phyloP scores from a whole-genome alignment of 2,888 invertebrate species.

The Eurytoma adleriae region DNA sequence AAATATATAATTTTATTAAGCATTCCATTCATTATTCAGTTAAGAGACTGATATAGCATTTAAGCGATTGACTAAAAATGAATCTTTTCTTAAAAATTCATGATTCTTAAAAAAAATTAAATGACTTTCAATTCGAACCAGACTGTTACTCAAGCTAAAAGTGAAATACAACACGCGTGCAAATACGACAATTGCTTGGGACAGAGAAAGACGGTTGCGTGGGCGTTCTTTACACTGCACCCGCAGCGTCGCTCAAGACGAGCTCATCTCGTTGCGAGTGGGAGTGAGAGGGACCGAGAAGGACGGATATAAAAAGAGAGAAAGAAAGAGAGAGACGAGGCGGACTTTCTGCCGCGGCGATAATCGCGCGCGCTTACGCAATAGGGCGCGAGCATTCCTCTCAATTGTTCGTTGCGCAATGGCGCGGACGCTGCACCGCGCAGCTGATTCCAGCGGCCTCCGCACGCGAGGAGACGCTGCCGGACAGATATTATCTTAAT shows the following conservation, averaged over 20 bases:
- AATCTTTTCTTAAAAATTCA: neutral
- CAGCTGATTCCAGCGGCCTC: neutral
- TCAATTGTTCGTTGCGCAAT: slow-evolving; percentile 47
- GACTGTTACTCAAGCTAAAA: neutral
- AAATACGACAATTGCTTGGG: slow-evolving; percentile 1
- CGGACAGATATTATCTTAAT: no score
- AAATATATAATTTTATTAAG: no score
- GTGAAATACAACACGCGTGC: slow-evolving; percentile 22
- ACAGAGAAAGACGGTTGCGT: neutral
- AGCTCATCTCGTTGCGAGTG: slow-evolving; percentile 24
- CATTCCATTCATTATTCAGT: neutral
- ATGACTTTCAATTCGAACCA: neutral
- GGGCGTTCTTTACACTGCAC: slow-evolving; percentile 9
- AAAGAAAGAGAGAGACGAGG: neutral
- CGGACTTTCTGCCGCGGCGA: slow-evolving; percentile 20
- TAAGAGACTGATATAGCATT: neutral
- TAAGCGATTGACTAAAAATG: neutral
- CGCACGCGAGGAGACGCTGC: no score
- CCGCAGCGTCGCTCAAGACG: slow-evolving; percentile 29
- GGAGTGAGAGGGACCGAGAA: neutral
- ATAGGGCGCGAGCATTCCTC: slow-evolving; percentile 27
- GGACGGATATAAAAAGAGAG: slow-evolving; percentile 14
- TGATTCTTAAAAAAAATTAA: neutral
- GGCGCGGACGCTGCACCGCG: neutral
- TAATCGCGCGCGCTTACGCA: slow-evolving; percentile 22